Evolutionary conservation across 2,113 vertebrate species (phyloP), one percentile per base, ranked within the genome.

Genomic region (Monopterus albus): DNA sequence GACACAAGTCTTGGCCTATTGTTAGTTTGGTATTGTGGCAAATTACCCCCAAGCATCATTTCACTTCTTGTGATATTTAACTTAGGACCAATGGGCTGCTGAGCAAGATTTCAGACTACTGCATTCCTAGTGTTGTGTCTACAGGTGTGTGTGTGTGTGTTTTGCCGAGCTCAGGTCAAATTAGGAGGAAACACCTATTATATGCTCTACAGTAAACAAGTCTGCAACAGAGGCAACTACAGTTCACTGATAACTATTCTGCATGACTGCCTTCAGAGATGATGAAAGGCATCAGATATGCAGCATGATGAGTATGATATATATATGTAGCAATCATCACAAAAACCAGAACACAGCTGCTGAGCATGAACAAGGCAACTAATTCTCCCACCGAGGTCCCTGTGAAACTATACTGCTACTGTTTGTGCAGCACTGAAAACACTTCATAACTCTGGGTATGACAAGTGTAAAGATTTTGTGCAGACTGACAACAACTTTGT

Each of bases 191-290:
- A 53, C 42, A 51, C 8, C 23, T 0, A 39, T 38, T 25, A 17
- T 1, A 13, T 47, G 15, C 8, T 2, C 7, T 11, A 38, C 38
- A 35, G 26, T 26, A 26, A 39, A 31, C 49, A 35, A 51, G 60
- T 67, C 31, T 12, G 31, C 17, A 2, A 20, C 31, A 50, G 61
- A 65, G 68, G 70, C 39, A 56, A 85, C 71, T 42, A 1, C 4
- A 72, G 85, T 73, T 76, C 56, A 75, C n/a, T 0, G 25, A 28
- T 11, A 21, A 66, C 39, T 0, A 14, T 52, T 73, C 49, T 49
- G 45, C 25, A 18, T 1, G 14, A 46, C 25, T 7, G 33, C 35
- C 42, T 42, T 3, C 23, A 60, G 70, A 61, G 46, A 14, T 23
- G 47, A 28, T 38, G 38, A 45, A 35, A 31, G 25, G 17, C 11